Evolutionary conservation across 2,888 invertebrate species (phyloP).

Genomic region (Apodemia hepburni): DNA sequence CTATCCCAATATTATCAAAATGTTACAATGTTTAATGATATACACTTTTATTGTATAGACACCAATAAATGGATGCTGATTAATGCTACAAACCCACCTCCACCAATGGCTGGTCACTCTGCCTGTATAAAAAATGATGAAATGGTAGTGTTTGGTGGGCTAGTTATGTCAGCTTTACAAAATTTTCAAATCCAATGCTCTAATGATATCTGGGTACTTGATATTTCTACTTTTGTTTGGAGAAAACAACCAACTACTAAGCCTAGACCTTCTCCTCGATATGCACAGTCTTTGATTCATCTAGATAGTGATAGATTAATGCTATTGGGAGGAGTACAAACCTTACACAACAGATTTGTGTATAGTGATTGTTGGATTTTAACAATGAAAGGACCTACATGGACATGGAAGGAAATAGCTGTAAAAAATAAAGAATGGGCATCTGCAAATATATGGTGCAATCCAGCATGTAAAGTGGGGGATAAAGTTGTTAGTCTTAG

Average conservation of each 20-base stretch:
- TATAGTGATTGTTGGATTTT: conserved; percentile 96
- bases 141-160: conserved; percentile 92
- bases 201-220: conserved; percentile 94
- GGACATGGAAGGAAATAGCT: conserved; percentile 88
- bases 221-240: conserved; percentile 89
- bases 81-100: conserved; percentile 85
- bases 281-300: conserved; percentile 95
- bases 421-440: conserved; percentile 89
- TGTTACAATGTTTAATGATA: conserved; percentile 94
- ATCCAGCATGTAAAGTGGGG: conserved; percentile 91
- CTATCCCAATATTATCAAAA: conserved; percentile 91
- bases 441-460: conserved; percentile 95
- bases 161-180: conserved; percentile 75
- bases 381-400: conserved; percentile 85
- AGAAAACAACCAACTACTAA: conserved; percentile 85
- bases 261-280: conserved; percentile 88
- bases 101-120: conserved; percentile 95
- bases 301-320: conserved; percentile 89
- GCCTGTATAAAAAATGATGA: conserved; percentile 90
- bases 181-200: conserved; percentile 77
- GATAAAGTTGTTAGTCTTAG: conserved; percentile 89
- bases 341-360: conserved; percentile 86
- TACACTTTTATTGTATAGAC: conserved; percentile 91
- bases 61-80: conserved; percentile 89
- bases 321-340: conserved; percentile 93